Evolutionary conservation across 2,888 invertebrate species (phyloP).

Genomic region (Didymodactylos carnosus): DNA sequence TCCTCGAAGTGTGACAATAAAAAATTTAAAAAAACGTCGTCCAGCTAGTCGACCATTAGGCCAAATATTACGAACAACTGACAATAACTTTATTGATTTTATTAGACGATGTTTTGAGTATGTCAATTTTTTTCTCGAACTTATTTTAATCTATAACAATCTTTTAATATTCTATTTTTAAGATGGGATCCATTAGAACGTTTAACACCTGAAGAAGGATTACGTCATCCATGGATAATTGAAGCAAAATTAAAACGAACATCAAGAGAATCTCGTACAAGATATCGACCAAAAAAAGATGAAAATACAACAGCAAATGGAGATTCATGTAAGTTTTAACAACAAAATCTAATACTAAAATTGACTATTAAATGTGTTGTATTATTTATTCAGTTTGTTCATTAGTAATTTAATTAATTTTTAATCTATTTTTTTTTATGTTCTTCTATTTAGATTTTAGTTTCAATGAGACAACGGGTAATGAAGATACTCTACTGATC

Average conservation of each 20-base stretch:
- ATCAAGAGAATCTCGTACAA: no score
- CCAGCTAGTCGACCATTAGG: constrained; percentile 64
- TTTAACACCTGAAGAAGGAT: constrained; percentile 72
- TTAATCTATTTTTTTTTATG: background rate
- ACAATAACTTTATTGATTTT: constrained; percentile 74
- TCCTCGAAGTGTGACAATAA: constrained; percentile 72
- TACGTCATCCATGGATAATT: constrained; percentile 61
- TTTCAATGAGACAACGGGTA: background rate
- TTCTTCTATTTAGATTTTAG: background rate
- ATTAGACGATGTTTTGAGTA: constrained; percentile 70
- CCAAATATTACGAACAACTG: constrained; percentile 60
- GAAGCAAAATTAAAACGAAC: constrained; percentile 17
- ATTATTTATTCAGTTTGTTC: no score
- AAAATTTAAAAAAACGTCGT: constrained; percentile 70
- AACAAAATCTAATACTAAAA: no score
- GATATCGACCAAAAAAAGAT: background rate
- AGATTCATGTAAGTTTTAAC: background rate
- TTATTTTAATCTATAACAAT: background rate
- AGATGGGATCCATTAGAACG: constrained; percentile 80
- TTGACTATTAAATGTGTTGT: no score
- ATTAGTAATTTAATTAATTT: no score
- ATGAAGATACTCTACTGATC: background rate
- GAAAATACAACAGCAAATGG: background rate
- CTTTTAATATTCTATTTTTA: constrained; percentile 20
- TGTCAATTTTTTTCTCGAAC: constrained; percentile 32